Evolutionary conservation across 2,113 vertebrate species (phyloP).

Genomic region (Urocitellus parryii): DNA sequence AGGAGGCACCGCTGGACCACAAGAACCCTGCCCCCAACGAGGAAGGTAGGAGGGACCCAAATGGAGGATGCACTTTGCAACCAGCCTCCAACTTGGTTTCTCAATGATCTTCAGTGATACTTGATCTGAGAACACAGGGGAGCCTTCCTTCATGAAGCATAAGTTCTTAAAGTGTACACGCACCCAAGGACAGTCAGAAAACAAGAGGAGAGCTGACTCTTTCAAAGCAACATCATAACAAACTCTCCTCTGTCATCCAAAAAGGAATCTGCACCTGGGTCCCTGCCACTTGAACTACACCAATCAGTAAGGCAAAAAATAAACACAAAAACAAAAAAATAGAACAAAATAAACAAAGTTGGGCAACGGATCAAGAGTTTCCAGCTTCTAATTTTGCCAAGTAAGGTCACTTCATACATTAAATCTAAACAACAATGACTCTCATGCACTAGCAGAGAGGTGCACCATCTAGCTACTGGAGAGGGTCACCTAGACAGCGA

Average conservation of each 20-base stretch:
- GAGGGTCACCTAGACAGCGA: neutral
- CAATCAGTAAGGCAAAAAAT: slow-evolving; percentile 4
- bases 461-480: neutral
- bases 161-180: neutral
- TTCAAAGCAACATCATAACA: neutral
- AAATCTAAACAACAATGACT: neutral
- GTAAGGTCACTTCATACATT: neutral
- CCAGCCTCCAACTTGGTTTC: neutral
- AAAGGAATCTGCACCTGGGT: neutral
- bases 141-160: neutral
- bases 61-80: neutral
- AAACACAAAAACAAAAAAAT: neutral
- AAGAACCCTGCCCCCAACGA: neutral
- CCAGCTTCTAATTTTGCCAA: slow-evolving; percentile 40
- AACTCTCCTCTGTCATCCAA: neutral
- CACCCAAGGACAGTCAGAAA: neutral
- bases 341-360: neutral
- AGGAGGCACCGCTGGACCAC: neutral
- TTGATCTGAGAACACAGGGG: neutral
- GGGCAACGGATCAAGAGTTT: neutral
- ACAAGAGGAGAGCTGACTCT: neutral
- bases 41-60: neutral
- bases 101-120: neutral
- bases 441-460: neutral
- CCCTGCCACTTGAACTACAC: slow-evolving; percentile 26